Evolutionary conservation across 1,140 invertebrate species (phyloP).

Genomic region (Bicyclus anynana): DNA sequence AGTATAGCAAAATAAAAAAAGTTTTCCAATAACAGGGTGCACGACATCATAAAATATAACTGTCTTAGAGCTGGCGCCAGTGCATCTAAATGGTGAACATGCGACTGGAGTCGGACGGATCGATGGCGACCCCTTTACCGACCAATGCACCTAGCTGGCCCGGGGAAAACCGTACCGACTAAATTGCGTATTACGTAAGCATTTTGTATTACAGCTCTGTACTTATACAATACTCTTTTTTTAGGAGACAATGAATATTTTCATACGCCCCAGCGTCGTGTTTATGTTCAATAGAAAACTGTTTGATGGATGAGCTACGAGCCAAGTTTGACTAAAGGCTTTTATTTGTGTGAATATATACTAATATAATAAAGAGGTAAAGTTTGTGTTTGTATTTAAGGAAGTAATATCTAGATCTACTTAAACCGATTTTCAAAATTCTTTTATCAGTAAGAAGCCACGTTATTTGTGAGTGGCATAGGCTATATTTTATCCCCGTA

Average conservation of each 20-base stretch:
- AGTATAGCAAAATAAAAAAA: not conserved
- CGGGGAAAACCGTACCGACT: conserved; percentile 46
- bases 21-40: not conserved
- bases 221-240: not conserved
- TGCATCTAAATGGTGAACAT: conserved; percentile 52
- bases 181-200: conserved; percentile 35
- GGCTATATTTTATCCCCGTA: too few species aligned
- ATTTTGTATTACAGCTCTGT: conserved; percentile 6
- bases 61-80: conserved; percentile 38
- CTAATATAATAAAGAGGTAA: too few species aligned
- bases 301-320: not conserved
- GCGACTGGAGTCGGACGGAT: conserved; percentile 49
- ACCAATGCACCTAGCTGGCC: conserved; percentile 66
- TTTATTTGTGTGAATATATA: too few species aligned
- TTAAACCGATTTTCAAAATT: too few species aligned
- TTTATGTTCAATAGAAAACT: not conserved
- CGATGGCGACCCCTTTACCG: conserved; percentile 70
- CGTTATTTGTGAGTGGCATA: too few species aligned
- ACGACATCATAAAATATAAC: conserved; percentile 25
- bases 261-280: too few species aligned
- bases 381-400: too few species aligned
- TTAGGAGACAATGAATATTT: not conserved
- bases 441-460: too few species aligned
- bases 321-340: not conserved
- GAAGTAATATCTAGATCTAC: too few species aligned